These are phyloP conservation scores for Drosophila malerkotliana DNA, from an alignment of 1,140 invertebrate species.

Conservation along the genomic window DNA sequence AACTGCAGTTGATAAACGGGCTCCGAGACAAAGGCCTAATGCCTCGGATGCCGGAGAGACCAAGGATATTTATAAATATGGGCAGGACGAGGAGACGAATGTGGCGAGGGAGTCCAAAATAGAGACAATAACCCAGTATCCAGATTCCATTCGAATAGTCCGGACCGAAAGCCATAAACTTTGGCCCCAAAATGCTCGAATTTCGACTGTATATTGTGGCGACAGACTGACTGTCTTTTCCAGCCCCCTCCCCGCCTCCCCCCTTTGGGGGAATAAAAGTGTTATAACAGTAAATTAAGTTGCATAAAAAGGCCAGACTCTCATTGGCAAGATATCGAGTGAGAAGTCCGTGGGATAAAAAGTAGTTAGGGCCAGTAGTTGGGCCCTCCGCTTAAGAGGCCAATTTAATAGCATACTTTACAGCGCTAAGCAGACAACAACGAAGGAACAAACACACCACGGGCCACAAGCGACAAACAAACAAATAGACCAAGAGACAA, in stretches of 20 bases:
- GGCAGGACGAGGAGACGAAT: neutral
- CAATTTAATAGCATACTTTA: conserved; percentile 83
- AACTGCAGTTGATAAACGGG: conserved; percentile 22
- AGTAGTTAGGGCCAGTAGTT: conserved; percentile 24
- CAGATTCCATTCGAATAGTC: conserved; percentile 47
- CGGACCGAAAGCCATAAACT: conserved; percentile 40
- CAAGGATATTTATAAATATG: conserved; percentile 37
- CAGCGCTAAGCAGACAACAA: conserved; percentile 75
- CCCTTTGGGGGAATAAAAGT: neutral
- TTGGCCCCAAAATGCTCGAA: conserved; percentile 32
- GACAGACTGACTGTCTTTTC: conserved; percentile 39
- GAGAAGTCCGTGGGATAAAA: conserved; percentile 46
- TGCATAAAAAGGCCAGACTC: conserved; percentile 60
- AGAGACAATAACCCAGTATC: conserved; percentile 43
- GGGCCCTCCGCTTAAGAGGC: conserved; percentile 39
- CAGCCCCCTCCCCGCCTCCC: neutral
- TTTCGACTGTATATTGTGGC: conserved; percentile 17
- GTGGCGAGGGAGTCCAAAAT: neutral
- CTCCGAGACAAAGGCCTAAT: conserved; percentile 29
- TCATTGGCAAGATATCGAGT: conserved; percentile 52
- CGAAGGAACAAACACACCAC: conserved; percentile 19
- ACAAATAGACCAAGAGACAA: conserved; percentile 37
- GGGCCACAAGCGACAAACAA: conserved; percentile 33
- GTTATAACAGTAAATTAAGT: conserved; percentile 76
- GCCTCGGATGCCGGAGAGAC: conserved; percentile 13